A percentile compares a stretch with the other conserved stretches of the same genome.
Conservation (phyloP, 2,888 invertebrate genomes). For the Pseudoips prasinana region DNA sequence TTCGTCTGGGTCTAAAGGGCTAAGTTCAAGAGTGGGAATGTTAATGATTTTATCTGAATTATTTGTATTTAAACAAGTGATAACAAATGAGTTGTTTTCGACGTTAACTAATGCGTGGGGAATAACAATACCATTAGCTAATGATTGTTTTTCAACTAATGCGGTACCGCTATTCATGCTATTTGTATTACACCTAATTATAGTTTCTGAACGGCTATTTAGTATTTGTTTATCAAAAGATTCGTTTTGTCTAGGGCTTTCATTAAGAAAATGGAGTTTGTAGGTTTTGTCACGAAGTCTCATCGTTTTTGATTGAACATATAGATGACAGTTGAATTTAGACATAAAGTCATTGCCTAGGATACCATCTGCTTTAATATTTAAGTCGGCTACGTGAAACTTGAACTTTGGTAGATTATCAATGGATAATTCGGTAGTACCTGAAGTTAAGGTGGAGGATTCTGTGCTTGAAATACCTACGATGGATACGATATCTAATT, state of each 20-base stretch:
- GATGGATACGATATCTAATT: constrained; percentile 2
- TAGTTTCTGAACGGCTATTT: neutral
- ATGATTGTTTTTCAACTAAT: constrained; percentile 1
- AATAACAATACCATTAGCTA: too few relatives aligned
- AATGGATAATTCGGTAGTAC: constrained; percentile 4
- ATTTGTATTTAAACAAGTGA: constrained; percentile 2
- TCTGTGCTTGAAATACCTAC: constrained; percentile 4
- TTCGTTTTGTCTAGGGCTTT: neutral
- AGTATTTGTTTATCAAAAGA: neutral
- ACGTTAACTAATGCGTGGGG: constrained; percentile 1
- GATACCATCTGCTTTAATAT: constrained; percentile 14
- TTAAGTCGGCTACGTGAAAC: constrained; percentile 11
- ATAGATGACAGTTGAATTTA: constrained; percentile 9
- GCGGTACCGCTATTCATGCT: too few relatives aligned
- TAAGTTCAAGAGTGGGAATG: neutral
- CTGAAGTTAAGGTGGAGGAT: constrained; percentile 2
- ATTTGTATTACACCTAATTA: neutral
- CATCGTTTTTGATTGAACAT: constrained; percentile 5
- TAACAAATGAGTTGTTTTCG: constrained; percentile 1
- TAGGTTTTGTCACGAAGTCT: neutral
- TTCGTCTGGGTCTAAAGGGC: neutral
- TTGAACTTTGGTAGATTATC: constrained; percentile 8
- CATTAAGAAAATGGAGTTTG: neutral
- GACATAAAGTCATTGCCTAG: constrained; percentile 15
- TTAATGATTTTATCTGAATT: neutral